Base-by-base conservation (phyloP, 2,797 vertebrate species). In the Urocyon cinereoargenteus region DNA sequence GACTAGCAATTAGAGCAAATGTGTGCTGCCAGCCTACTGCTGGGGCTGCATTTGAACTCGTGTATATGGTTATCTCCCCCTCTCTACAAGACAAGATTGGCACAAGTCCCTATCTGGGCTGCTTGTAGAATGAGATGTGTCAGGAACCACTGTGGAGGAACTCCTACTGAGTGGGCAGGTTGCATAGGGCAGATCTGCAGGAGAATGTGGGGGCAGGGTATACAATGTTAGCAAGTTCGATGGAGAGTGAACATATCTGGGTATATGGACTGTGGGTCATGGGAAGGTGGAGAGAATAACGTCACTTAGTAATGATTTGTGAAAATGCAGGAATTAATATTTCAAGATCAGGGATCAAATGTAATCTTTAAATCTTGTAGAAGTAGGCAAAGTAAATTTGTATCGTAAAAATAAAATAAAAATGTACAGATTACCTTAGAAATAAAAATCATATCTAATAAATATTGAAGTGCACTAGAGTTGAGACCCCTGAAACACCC, bases 331-430 rank as follows among this genome's bases (percentile, higher is more conserved):
- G 87, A 97, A 98, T 98, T 97, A 98, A 91, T 98, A 98, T 98
- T 98, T 98, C 97, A 98, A 98, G 99, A 98, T 98, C 98, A 98
- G 96, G 98, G 91, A 98, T 97, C 89, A 97, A 93, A 45, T 45
- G 40, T 98, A 98, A 98, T 98, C 98, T 98, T 98, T 98, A 99
- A 98, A 98, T 98, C 98, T 98, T 97, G 51, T 62, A 97, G 96
- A 98, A 98, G 94, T 98, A 97, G 96, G 95, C 87, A 97, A 98
- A 98, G 95, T 92, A 96, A 97, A 86, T 95, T 90, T 97, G 96
- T 98, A 97, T 98, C 96, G 97, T 95, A 95, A 97, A 98, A 97
- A 98, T 97, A 97, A 97, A 98, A 97, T 96, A 98, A 98, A 98
- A 98, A 98, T 98, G 62, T 98, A 98, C 98, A 97, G 98, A 98